Base-by-base conservation (phyloP, 2,797 vertebrate species). In the Sus cebifrons region DNA sequence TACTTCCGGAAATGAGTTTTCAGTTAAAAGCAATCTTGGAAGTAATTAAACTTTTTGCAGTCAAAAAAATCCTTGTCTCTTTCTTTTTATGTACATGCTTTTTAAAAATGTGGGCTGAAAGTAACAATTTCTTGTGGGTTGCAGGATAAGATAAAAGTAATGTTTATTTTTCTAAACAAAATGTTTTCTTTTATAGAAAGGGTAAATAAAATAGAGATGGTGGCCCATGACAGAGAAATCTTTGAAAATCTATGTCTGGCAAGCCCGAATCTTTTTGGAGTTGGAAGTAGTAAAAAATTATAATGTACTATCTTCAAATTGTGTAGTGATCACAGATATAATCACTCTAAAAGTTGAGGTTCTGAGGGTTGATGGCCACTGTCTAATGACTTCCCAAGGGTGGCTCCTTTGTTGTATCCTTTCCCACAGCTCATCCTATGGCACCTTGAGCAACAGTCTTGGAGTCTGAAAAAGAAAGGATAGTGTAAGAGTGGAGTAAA, bases 1-100 rank as follows among this genome's bases (percentile, higher is more conserved):
- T 97, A 89, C 87, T 95, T 86, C 29, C 94, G 49, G 58, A 95
- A 92, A 87, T 78, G 58, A 67, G 12, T 86, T 97, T 92, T 15
- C n/a, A 82, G n/a, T 94, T 92, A 79, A 92, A 93, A 91, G 20
- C 54, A 92, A 2, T 95, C 73, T 86, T 94, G 40, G 36, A 96
- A 74, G 68, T 91, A 86, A 71, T 23, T 81, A n/a, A 89, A 40
- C 23, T 75, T 84, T 91, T 94, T 89, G 13, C 62, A 81, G 13
- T 71, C 27, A 49, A 95, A 67, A 36, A 68, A 78, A 78, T 75
- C 60, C 40, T 78, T 44, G 7, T n/a, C 2, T 79, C 20, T 32
- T 25, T 60, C 62, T 84, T 56, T 91, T 79, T 85, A 27, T 95
- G n/a, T 56, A 2, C n/a, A 4, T 81, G 13, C 54, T 93, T 87